Evolutionary conservation across 2,113 vertebrate genomes (phyloP), one percentile per base, ranked within the genome.

Genomic region (Lonchura striata): DNA sequence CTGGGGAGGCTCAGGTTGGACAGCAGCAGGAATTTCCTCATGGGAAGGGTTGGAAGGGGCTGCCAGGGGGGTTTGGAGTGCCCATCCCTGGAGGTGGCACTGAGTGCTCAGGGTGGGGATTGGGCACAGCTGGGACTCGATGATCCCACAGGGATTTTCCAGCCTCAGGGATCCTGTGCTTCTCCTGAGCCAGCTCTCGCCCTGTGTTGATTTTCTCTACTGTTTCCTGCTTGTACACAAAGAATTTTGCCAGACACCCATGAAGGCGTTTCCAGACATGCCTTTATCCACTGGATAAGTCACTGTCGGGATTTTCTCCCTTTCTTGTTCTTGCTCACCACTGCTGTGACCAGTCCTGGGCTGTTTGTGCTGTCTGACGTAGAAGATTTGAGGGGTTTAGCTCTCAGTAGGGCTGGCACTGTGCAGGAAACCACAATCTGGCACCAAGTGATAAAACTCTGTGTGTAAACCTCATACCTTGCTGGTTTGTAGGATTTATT

Each of bases 61-160:
- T 82, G 39, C 60, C 60, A 17, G 69, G 44, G 44, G 44, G 33
- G 15, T 37, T 37, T 66, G 68, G 27, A 17, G 68, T 11, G 0
- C 42, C 59, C 59, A 13, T 0, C 44, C 50, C 44, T 81, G 66
- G n/a, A 60, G 10, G n/a, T 59, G 60, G 15, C 77, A 14, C 46
- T 59, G 4, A 50, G 37, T 3, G 77, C 77, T 74, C 75, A 35
- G 27, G 14, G 24, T 22, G 23, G 60, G 39, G 2, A 31, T 53
- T 0, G 1, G 22, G 19, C 44, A 33, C 86, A 24, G 33, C 3
- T 0, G 0, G 24, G 39, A 2, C 33, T 75, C 13, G 0, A 5
- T 53, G 12, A 8, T 52, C 53, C 39, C 4, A 3, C 5, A 41
- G 47, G 54, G 18, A 18, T 53, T 76, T 68, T 61, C 87, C 63